Conservation (phyloP, 1,140 invertebrate genomes). For the Ceratina australensis region DNA sequence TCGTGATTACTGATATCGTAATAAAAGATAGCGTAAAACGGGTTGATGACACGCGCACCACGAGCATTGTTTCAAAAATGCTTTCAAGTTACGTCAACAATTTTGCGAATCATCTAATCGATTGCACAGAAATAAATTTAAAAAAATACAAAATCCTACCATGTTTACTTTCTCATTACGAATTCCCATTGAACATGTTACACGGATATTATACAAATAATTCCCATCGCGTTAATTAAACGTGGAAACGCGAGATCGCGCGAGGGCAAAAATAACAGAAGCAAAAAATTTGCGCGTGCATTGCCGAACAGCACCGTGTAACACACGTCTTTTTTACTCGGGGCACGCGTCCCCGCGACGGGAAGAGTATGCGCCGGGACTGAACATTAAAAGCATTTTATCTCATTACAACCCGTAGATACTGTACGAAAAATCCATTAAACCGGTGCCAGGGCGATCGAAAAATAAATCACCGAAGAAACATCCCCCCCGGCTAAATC, state of each 20-base stretch:
- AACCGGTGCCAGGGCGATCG: constrained; percentile 26
- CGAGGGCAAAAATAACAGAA: neutral
- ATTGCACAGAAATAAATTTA: too few species aligned
- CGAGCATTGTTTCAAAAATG: too few species aligned
- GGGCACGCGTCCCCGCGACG: neutral
- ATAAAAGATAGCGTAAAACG: too few species aligned
- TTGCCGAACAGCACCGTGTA: too few species aligned
- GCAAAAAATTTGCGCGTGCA: neutral
- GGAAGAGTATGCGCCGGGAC: too few species aligned
- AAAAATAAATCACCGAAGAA: constrained; percentile 54
- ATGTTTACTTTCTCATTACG: neutral
- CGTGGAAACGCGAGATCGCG: neutral
- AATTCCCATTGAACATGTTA: neutral
- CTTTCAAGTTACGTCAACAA: neutral
- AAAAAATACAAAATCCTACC: too few species aligned
- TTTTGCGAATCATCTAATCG: neutral
- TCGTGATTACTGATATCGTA: too few species aligned
- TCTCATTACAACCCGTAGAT: constrained; percentile 12
- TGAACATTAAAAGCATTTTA: constrained; percentile 27
- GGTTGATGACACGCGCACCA: too few species aligned
- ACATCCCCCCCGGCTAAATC: constrained; percentile 38
- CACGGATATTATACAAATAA: neutral
- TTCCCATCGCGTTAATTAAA: neutral
- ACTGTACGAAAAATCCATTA: constrained; percentile 51
- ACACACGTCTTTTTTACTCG: too few species aligned